Evolutionary conservation across 35 echinoderm and acorn worm species (phyloP), one percentile per base, ranked within the genome.

Genomic region (Patiria miniata): DNA sequence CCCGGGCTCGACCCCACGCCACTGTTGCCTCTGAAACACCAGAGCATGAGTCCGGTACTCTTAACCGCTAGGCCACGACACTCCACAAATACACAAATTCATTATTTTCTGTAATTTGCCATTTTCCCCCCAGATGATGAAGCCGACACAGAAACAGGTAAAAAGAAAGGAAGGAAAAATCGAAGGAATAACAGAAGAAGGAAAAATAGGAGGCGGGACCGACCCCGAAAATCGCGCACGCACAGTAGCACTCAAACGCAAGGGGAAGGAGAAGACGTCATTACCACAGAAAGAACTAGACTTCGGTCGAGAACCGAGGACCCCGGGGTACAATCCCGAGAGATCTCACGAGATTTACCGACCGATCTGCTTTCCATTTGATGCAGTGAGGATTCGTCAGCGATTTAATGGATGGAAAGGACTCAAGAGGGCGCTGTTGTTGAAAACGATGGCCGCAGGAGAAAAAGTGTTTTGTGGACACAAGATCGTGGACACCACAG

Each of bases 401-500:
- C 14, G 65, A n/a, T 26, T 14, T 73, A 7, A 26, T 73, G 1
- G 65, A 16, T 73, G 26, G 65, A 36, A 32, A 14, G 65, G 29
- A 73, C 65, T 14, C 65, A 34, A 73, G 65, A 73, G 65, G 65
- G 65, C 65, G 65, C 29, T 36, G 14, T 73, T 73, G 18, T 36
- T 34, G 42, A 47, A 47, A 47, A 47, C 42, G 4, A 6, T 4
- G 4, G 42, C 42, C 42, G 12, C 42, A 47, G 42, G n/a, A n/a
- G n/a, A n/a, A n/a, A n/a, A n/a, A n/a, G n/a, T n/a, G n/a, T n/a
- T n/a, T n/a, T n/a, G n/a, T n/a, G n/a, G n/a, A n/a, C n/a, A n/a
- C n/a, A n/a, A n/a, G n/a, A n/a, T n/a, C n/a, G n/a, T n/a, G n/a
- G n/a, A n/a, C n/a, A n/a, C n/a, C n/a, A n/a, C n/a, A n/a, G n/a